Evolutionary conservation across 2,113 vertebrate species (phyloP).

Genomic region (Onychostruthus taczanowskii): DNA sequence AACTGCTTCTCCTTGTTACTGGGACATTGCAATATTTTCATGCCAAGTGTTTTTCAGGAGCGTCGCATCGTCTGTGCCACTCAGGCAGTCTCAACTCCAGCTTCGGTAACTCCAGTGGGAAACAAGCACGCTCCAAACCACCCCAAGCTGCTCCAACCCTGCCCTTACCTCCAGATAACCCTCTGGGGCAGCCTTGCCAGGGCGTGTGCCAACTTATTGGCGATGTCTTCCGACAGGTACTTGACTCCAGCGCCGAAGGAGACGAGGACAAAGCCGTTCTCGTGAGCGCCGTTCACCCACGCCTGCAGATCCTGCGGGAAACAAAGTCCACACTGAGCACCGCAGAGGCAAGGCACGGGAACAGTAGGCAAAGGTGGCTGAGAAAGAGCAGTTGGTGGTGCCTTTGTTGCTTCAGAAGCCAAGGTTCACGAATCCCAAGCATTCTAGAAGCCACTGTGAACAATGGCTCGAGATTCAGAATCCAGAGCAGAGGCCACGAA

Average conservation of each 20-base stretch:
- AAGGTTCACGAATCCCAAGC: neutral
- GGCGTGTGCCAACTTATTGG: conserved; percentile 88
- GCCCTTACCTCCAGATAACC: conserved; percentile 92
- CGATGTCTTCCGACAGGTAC: conserved; percentile 93
- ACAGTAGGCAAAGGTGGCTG: accelerated
- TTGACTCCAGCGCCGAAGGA: conserved; percentile 98
- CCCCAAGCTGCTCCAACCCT: neutral
- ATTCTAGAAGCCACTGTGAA: accelerated
- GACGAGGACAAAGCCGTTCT: conserved; percentile 93
- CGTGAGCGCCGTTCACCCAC: conserved; percentile 86
- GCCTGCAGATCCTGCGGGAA: conserved; percentile 83
- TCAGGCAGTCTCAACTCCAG: neutral
- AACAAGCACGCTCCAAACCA: neutral
- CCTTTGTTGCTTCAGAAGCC: neutral
- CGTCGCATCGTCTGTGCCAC: neutral
- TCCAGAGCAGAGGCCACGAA: accelerated
- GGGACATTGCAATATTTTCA: neutral
- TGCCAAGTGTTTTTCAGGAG: neutral
- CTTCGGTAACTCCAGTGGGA: neutral
- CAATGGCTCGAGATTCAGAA: neutral
- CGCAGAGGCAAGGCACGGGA: neutral
- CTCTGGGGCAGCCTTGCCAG: conserved; percentile 88
- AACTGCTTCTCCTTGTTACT: neutral
- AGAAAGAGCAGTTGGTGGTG: neutral
- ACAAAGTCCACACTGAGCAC: neutral